These are phyloP conservation scores for Tetranychus piercei DNA, from an alignment of 2,888 invertebrate genomes.

Conservation along the genomic window DNA sequence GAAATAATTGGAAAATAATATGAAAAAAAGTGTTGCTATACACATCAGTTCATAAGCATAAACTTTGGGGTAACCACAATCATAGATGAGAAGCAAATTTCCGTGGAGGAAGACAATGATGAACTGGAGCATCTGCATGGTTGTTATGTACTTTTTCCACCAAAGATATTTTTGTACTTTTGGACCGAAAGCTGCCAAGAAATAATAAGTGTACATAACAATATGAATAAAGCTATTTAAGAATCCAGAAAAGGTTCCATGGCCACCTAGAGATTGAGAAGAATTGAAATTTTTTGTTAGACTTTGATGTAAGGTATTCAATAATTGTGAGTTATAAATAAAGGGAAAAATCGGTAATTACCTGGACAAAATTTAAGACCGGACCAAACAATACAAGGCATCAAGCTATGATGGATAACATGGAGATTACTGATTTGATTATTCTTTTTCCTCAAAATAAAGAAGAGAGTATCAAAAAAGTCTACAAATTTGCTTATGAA, in stretches of 20 bases:
- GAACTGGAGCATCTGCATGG: constrained; percentile 47
- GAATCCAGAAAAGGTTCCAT: constrained; percentile 36
- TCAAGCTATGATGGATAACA: constrained; percentile 60
- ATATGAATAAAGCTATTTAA: constrained; percentile 37
- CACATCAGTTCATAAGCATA: constrained; percentile 36
- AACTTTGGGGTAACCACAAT: constrained; percentile 65
- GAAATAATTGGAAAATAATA: constrained; percentile 36
- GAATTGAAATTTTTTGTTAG: neutral
- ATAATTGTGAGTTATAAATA: neutral
- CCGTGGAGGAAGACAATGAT: constrained; percentile 64
- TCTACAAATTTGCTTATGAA: constrained; percentile 73
- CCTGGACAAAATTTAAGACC: constrained; percentile 44
- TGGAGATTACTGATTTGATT: constrained; percentile 71
- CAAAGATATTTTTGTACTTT: constrained; percentile 35
- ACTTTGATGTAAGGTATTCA: neutral
- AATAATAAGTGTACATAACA: constrained; percentile 37
- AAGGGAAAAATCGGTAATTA: constrained; percentile 36
- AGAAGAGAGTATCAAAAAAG: constrained; percentile 70
- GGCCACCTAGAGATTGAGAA: constrained; percentile 29
- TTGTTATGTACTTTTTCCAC: constrained; percentile 38
- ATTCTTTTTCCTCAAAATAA: constrained; percentile 56
- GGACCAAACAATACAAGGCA: constrained; percentile 38
- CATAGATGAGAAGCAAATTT: constrained; percentile 51
- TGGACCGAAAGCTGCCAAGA: constrained; percentile 35
- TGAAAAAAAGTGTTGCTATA: constrained; percentile 36